Evolutionary conservation across 2,888 invertebrate species (phyloP).

Genomic region (Sericinus montela): DNA sequence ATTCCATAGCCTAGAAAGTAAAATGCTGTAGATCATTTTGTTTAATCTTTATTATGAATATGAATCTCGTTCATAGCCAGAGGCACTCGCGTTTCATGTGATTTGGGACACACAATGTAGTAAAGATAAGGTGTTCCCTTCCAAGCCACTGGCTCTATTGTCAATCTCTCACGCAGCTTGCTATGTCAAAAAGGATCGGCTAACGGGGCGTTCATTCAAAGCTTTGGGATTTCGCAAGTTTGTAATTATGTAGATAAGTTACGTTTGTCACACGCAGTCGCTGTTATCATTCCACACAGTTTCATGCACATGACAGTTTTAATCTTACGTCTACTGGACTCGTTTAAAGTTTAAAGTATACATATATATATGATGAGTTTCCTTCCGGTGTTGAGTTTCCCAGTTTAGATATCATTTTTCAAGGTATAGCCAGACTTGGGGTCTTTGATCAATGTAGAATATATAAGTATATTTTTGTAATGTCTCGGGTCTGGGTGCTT

Average conservation of each 20-base stretch:
- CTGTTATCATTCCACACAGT: neutral
- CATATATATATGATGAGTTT: too few species aligned
- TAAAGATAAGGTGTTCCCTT: conserved; percentile 73
- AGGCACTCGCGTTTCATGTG: conserved; percentile 67
- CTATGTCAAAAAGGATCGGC: conserved; percentile 56
- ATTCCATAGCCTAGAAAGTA: conserved; percentile 20
- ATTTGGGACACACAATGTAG: conserved; percentile 73
- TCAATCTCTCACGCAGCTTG: conserved; percentile 67
- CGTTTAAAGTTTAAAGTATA: too few species aligned
- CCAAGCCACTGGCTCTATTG: conserved; percentile 72
- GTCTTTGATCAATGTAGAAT: too few species aligned
- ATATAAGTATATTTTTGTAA: too few species aligned
- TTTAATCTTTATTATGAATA: conserved; percentile 65
- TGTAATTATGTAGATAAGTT: conserved; percentile 18
- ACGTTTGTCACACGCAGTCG: conserved; percentile 1
- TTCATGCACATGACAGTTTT: neutral
- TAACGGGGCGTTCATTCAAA: conserved; percentile 31
- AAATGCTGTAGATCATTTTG: conserved; percentile 29
- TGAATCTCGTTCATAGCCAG: conserved; percentile 60
- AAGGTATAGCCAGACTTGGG: too few species aligned
- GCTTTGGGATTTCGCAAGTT: conserved; percentile 21
- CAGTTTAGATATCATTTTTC: too few species aligned
- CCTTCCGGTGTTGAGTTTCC: too few species aligned
- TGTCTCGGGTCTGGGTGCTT: too few species aligned
- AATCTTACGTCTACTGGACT: neutral